Percentiles rank a stretch among this genome's conserved stretches.
phyloP scores from a whole-genome alignment of 30 jellyfish, hydroid and myxozoan species.

The Mastigias papua region DNA sequence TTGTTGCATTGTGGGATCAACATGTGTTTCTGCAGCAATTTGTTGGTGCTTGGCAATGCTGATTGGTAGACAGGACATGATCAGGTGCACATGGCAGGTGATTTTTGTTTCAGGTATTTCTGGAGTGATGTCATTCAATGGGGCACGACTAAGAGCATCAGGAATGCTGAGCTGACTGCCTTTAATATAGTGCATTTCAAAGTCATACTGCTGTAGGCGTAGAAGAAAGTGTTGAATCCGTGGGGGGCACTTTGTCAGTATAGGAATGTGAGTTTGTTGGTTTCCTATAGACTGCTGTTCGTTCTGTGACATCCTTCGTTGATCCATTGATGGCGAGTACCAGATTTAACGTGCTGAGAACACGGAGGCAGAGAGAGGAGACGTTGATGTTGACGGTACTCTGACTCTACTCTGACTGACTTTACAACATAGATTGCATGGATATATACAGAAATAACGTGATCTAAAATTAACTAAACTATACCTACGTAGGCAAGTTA shows the following conservation, averaged over 20 bases:
- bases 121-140: slow-evolving; percentile 44
- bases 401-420: too few relatives aligned
- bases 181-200: slow-evolving; percentile 35
- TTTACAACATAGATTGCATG: too few relatives aligned
- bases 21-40: slow-evolving; percentile 21
- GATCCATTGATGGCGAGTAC: too few relatives aligned
- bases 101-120: slow-evolving; percentile 40
- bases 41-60: slow-evolving; percentile 22
- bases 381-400: too few relatives aligned
- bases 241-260: slow-evolving; percentile 35
- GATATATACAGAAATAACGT: too few relatives aligned
- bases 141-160: slow-evolving; percentile 68
- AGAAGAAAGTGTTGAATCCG: slow-evolving; percentile 39
- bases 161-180: slow-evolving; percentile 39
- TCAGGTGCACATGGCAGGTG: slow-evolving; percentile 33
- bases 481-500: too few relatives aligned
- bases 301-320: too few relatives aligned
- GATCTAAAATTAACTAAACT: too few relatives aligned
- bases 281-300: too few relatives aligned
- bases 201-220: slow-evolving; percentile 53
- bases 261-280: too few relatives aligned
- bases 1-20: slow-evolving; percentile 37
- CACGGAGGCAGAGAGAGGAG: too few relatives aligned
- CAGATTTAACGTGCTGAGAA: too few relatives aligned
- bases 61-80: slow-evolving; percentile 42